These are phyloP conservation scores for Aphelinus certus DNA, from an alignment of 1,140 invertebrate genomes.

Conservation along the genomic window DNA sequence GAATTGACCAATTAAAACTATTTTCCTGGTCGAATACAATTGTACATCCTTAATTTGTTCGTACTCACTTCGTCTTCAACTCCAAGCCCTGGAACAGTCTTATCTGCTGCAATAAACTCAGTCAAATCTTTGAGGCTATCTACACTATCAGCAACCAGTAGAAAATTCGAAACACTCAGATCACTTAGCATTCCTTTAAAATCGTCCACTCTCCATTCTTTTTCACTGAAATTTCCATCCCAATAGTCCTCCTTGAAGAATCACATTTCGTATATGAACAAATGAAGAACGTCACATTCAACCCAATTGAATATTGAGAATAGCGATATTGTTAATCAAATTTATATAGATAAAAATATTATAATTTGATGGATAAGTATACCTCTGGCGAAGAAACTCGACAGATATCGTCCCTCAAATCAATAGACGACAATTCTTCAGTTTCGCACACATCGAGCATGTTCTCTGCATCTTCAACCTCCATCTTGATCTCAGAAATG, in stretches of 20 bases:
- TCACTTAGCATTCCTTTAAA: conserved; percentile 52
- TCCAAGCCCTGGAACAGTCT: conserved; percentile 25
- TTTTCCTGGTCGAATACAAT: too few species aligned
- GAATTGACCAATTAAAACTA: too few species aligned
- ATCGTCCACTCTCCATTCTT: conserved; percentile 39
- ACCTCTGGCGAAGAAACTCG: conserved; percentile 38
- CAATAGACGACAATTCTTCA: conserved; percentile 34
- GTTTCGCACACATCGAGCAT: conserved; percentile 25
- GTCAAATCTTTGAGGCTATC: conserved; percentile 53
- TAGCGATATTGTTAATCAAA: too few species aligned
- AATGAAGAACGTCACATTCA: too few species aligned
- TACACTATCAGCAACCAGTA: conserved; percentile 56
- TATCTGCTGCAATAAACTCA: conserved; percentile 42
- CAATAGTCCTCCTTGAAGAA: conserved; percentile 10
- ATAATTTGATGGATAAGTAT: too few species aligned
- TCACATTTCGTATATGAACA: neutral
- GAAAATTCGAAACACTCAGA: conserved; percentile 54
- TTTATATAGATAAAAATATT: too few species aligned
- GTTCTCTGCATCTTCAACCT: conserved; percentile 31
- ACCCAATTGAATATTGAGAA: too few species aligned
- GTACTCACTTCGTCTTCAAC: conserved; percentile 30
- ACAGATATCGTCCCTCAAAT: conserved; percentile 39
- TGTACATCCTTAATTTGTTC: too few species aligned
- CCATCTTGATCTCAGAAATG: neutral
- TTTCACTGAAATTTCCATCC: conserved; percentile 25